Percentiles rank a stretch among this genome's conserved stretches.
These are phyloP conservation scores for Fopius arisanus DNA, from an alignment of 1,140 invertebrate species.

Conservation along the genomic window DNA sequence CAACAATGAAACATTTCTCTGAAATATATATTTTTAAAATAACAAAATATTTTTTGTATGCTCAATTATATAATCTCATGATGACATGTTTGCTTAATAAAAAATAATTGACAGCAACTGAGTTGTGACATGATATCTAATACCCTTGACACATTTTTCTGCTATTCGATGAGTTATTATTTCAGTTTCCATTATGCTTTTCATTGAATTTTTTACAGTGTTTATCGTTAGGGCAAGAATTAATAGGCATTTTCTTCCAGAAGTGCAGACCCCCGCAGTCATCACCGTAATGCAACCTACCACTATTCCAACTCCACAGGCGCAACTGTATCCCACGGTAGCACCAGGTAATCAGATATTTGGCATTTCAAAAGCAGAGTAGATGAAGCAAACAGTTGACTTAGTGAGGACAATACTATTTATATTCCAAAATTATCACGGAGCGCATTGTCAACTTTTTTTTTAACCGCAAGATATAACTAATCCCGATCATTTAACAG, in stretches of 20 bases:
- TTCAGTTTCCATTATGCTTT: background rate
- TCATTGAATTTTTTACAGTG: background rate
- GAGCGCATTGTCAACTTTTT: too few species aligned
- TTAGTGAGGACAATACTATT: too few species aligned
- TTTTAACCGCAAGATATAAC: too few species aligned
- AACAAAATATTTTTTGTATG: background rate
- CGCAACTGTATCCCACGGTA: background rate
- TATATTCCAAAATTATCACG: too few species aligned
- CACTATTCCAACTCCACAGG: slow-evolving; percentile 3
- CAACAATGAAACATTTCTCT: background rate
- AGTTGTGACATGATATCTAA: background rate
- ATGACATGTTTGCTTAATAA: background rate
- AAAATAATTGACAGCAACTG: background rate
- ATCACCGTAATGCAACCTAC: slow-evolving; percentile 8
- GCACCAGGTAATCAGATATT: background rate
- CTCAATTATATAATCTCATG: slow-evolving; percentile 1
- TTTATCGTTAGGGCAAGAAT: background rate
- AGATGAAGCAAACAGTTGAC: too few species aligned
- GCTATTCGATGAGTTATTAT: background rate
- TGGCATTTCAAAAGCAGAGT: too few species aligned
- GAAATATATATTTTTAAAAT: background rate
- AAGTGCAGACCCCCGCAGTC: slow-evolving; percentile 37
- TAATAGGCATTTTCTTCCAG: slow-evolving; percentile 42
- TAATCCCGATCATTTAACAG: too few species aligned
- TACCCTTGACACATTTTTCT: background rate